Conservation (phyloP, 1,140 invertebrate genomes). For the Leptinotarsa defecta region DNA sequence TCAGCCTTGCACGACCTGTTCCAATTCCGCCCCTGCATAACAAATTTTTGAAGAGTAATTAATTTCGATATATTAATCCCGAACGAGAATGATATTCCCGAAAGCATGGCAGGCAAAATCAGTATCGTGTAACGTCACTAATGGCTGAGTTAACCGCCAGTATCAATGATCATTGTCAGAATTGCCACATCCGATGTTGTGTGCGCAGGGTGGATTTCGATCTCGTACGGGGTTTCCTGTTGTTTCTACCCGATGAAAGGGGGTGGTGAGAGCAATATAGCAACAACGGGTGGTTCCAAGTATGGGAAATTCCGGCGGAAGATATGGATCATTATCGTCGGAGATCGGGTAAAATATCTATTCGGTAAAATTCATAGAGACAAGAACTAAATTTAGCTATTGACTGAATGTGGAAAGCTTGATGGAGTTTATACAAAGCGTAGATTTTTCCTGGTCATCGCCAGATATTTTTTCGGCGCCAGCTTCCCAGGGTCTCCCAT, state of each 20-base stretch:
- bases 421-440: too few relatives aligned
- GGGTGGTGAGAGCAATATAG: background rate
- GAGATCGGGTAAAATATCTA: too few relatives aligned
- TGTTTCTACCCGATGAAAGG: background rate
- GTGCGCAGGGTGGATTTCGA: background rate
- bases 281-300: background rate
- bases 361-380: too few relatives aligned
- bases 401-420: too few relatives aligned
- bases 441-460: too few relatives aligned
- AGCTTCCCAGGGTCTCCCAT: too few relatives aligned
- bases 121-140: background rate
- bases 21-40: background rate
- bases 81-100: background rate
- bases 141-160: background rate
- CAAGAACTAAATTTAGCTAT: too few relatives aligned
- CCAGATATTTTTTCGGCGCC: too few relatives aligned
- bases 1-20: too few relatives aligned
- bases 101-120: background rate
- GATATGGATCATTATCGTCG: background rate
- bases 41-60: background rate
- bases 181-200: constrained; percentile 5
- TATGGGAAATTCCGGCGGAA: background rate
- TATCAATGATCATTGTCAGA: constrained; percentile 6
- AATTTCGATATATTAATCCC: background rate
- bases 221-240: background rate